Conservation (phyloP, 2,888 invertebrate species). For the Patella depressa region DNA sequence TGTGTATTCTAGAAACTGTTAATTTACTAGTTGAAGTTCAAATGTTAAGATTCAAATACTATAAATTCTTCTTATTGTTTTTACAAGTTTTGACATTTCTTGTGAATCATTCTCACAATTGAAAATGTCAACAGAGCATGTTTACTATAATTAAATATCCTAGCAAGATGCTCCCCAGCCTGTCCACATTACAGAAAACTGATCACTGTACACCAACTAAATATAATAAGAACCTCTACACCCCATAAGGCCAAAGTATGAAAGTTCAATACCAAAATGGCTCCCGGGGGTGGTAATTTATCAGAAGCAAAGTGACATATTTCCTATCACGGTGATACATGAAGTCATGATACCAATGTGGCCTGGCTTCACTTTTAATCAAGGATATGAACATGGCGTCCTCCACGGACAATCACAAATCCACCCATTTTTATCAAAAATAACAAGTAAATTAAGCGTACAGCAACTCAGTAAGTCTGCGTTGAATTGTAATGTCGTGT, state of each 20-base stretch:
- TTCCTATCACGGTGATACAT: background rate
- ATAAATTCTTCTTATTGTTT: background rate
- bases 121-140: background rate
- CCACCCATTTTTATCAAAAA: background rate
- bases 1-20: too few relatives aligned
- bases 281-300: background rate
- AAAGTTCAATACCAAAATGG: background rate
- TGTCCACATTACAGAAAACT: background rate
- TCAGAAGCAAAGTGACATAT: constrained; percentile 8
- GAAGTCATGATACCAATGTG: background rate
- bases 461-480: too few relatives aligned
- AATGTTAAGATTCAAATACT: too few relatives aligned
- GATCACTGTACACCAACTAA: background rate
- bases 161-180: background rate
- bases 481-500: too few relatives aligned
- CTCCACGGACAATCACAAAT: background rate
- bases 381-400: constrained; percentile 1
- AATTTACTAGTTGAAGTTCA: too few relatives aligned
- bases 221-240: background rate
- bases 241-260: background rate
- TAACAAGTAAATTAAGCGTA: background rate
- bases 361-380: background rate
- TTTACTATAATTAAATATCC: background rate
- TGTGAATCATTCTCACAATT: background rate
- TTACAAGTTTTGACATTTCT: background rate